These are phyloP conservation scores for Scaeva pyrastri DNA, from an alignment of 2,888 invertebrate species.

Conservation along the genomic window DNA sequence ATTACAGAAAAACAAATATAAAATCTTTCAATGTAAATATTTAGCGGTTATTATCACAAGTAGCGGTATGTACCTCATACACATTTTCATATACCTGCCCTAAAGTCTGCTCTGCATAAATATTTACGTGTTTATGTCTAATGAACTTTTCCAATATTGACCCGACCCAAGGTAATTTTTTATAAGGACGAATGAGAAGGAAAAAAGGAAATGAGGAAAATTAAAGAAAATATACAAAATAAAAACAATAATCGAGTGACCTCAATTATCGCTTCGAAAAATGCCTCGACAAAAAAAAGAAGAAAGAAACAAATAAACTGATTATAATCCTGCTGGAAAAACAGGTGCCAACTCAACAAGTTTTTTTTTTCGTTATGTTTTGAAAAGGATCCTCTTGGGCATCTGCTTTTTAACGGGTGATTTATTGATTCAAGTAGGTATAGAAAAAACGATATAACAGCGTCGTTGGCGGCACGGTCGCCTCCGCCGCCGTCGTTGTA, in stretches of 20 bases:
- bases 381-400: constrained; percentile 2
- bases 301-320: background rate
- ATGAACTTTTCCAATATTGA: constrained; percentile 64
- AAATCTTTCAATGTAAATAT: constrained; percentile 2
- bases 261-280: constrained; percentile 47
- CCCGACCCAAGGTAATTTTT: constrained; percentile 6
- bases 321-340: background rate
- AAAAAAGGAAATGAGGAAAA: constrained; percentile 1
- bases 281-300: background rate
- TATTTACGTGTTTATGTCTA: constrained; percentile 28
- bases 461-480: background rate
- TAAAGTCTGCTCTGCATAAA: background rate
- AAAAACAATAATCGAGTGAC: constrained; percentile 39
- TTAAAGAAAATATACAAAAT: constrained; percentile 14
- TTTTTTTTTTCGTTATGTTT: constrained; percentile 6
- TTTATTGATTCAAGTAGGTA: constrained; percentile 32
- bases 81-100: too few species aligned
- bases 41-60: constrained; percentile 16
- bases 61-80: constrained; percentile 17
- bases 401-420: constrained; percentile 52
- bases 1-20: constrained; percentile 8
- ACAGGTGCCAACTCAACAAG: constrained; percentile 63
- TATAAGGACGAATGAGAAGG: background rate
- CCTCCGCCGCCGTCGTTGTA: background rate
- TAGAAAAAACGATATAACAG: background rate